These are phyloP conservation scores for Tychaedon coryphoeus DNA, from an alignment of 2,113 vertebrate species.

Conservation along the genomic window DNA sequence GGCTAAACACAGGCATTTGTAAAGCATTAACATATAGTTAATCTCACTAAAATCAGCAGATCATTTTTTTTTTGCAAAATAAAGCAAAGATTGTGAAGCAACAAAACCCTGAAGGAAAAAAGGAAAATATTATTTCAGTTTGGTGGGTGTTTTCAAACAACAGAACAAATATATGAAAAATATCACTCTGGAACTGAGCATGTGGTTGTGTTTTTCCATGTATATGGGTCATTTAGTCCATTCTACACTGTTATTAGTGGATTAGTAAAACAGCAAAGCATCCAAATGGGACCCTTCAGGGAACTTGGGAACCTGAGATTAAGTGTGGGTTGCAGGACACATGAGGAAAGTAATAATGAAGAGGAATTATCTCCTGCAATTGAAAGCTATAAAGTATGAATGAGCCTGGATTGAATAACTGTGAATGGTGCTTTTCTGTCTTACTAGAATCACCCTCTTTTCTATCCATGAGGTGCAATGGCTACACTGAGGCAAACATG, in stretches of 20 bases:
- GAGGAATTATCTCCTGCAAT: not conserved
- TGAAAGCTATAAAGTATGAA: not conserved
- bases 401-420: not conserved
- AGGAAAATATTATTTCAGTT: not conserved
- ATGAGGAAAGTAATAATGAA: not conserved
- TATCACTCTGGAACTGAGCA: not conserved
- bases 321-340: not conserved
- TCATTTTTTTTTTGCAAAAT: not conserved
- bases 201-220: accelerated
- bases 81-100: not conserved
- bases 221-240: not conserved
- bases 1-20: not conserved
- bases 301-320: not conserved
- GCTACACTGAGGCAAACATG: not conserved
- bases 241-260: not conserved
- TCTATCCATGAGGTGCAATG: not conserved
- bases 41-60: not conserved
- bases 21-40: not conserved
- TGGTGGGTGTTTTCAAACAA: not conserved
- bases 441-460: not conserved
- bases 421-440: not conserved
- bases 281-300: not conserved
- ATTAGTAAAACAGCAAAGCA: not conserved
- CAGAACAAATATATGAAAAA: not conserved
- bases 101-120: not conserved